Evolutionary conservation across 2,888 invertebrate species (phyloP).

Genomic region (Hydriomena furcata): DNA sequence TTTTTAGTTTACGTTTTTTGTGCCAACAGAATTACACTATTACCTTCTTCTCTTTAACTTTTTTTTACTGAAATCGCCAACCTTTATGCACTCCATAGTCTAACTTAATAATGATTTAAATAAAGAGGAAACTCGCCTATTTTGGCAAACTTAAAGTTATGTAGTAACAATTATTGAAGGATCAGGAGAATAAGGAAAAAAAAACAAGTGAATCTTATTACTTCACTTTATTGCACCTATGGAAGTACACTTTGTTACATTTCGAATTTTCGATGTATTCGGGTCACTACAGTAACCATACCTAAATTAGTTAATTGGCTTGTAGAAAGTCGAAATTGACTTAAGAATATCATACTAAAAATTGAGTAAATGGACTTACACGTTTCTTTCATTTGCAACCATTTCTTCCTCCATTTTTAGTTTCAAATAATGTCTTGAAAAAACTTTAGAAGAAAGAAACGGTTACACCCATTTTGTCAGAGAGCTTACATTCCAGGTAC

Average conservation of each 20-base stretch:
- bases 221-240: constrained; percentile 81
- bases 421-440: no score
- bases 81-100: no score
- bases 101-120: no score
- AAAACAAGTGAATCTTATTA: constrained; percentile 54
- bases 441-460: no score
- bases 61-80: no score
- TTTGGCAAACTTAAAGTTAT: no score
- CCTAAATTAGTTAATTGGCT: constrained; percentile 45
- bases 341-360: constrained; percentile 17
- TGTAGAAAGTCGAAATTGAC: constrained; percentile 36
- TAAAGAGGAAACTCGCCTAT: no score
- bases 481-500: constrained; percentile 48
- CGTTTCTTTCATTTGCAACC: constrained; percentile 17
- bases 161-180: no score
- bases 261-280: constrained; percentile 69
- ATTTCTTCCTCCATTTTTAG: constrained; percentile 21
- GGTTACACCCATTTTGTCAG: constrained; percentile 25
- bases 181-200: constrained; percentile 9
- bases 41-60: no score
- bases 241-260: constrained; percentile 80
- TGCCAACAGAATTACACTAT: no score
- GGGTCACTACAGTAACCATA: constrained; percentile 44
- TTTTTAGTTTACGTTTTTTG: no score
- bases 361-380: constrained; percentile 14